Percentiles rank a stretch among this genome's conserved stretches.
Evolutionary conservation across 2,888 invertebrate species (phyloP).

Genomic region (Cerastoderma edule): DNA sequence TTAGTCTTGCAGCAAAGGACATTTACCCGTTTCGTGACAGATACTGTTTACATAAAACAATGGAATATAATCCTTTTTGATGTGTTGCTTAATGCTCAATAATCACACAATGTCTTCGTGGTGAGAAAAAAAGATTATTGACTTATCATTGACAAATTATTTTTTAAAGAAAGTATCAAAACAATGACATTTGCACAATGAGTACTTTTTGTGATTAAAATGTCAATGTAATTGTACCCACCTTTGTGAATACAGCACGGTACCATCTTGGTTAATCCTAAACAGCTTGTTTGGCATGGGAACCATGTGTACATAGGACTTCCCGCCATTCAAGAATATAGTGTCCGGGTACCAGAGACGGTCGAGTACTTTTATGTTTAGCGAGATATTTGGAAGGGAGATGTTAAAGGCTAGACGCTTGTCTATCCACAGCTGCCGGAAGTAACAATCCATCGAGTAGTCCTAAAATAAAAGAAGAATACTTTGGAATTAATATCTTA

Average conservation of each 20-base stretch:
- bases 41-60: too few species aligned
- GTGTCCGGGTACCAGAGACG: constrained; percentile 98
- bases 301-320: constrained; percentile 96
- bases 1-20: too few species aligned
- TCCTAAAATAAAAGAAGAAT: constrained; percentile 85
- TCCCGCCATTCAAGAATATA: constrained; percentile 85
- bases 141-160: too few species aligned
- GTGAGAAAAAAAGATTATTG: too few species aligned
- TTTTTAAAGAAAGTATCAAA: too few species aligned
- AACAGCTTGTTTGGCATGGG: constrained; percentile 97
- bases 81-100: too few species aligned
- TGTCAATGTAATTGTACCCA: too few species aligned
- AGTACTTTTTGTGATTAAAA: too few species aligned
- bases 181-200: too few species aligned
- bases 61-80: too few species aligned
- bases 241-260: constrained; percentile 97
- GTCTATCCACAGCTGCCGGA: constrained; percentile 94
- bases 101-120: too few species aligned
- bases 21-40: too few species aligned
- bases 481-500: neutral
- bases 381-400: constrained; percentile 85
- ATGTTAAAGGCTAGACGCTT: constrained; percentile 87
- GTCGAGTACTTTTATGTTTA: constrained; percentile 93
- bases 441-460: constrained; percentile 94
- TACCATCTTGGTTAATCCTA: constrained; percentile 94